Percentiles rank a stretch among this genome's conserved stretches.
phyloP scores from a whole-genome alignment of 2,113 vertebrate species.

The Indri indri region DNA sequence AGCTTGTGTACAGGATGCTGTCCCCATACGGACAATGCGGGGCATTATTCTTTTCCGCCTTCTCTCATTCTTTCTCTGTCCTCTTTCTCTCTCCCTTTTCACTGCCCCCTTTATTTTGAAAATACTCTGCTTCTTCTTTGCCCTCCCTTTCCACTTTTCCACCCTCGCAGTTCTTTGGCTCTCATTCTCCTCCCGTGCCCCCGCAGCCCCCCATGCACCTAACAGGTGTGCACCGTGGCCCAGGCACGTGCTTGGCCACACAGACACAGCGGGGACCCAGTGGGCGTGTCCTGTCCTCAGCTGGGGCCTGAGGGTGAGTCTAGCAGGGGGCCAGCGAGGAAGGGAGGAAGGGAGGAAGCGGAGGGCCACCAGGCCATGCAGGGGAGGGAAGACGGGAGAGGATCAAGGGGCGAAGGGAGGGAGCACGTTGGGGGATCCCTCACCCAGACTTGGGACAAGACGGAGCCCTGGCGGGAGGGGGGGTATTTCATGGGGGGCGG shows the following conservation, averaged over 20 bases:
- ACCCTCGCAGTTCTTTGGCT: neutral
- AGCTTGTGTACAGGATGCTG: neutral
- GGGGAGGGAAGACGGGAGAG: neutral
- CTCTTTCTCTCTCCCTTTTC: neutral
- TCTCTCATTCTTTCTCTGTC: neutral
- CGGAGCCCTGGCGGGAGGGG: neutral
- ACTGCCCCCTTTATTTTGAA: neutral
- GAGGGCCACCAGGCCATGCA: rapidly evolving
- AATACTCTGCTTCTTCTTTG: neutral
- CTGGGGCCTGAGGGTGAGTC: neutral
- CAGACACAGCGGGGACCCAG: neutral
- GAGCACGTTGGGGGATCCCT: neutral
- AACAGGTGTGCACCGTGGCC: neutral
- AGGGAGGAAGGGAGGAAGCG: neutral
- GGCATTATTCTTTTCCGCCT: neutral
- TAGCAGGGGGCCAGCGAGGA: neutral
- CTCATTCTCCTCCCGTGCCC: too few relatives aligned
- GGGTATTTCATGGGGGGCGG: rapidly evolving
- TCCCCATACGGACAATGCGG: too few relatives aligned
- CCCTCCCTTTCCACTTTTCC: neutral
- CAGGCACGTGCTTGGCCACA: neutral
- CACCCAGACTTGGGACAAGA: neutral
- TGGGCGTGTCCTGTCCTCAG: neutral
- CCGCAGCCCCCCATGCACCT: neutral
- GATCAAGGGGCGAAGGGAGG: neutral